Base-by-base conservation (phyloP, 2,888 invertebrate species). In the Chrysina gloriosa region DNA sequence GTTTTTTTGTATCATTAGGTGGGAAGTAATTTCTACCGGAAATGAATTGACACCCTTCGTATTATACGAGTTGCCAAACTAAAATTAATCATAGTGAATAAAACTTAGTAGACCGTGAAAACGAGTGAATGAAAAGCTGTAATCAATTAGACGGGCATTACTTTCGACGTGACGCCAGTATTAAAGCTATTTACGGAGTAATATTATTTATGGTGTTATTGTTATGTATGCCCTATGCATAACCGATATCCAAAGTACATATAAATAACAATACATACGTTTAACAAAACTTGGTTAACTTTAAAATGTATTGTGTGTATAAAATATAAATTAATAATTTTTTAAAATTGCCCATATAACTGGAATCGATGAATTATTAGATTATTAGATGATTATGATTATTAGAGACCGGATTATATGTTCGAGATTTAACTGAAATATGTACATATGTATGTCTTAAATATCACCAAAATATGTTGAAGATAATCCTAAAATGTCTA, bases 51-150 rank as follows among this genome's bases (percentile, higher is more conserved):
- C 9, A 29, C 52, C 29, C 29, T 52, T 48, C 14, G 29, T 29
- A 52, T 9, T 29, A 4, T 14, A 9, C 27, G 14, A 14, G 6
- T 23, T 52, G 29, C 5, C 29, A 29, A 45, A 45, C 16, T 45
- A 21, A 45, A 45, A 45, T 45, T 45, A 21, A 45, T 45, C 45
- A 21, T 45, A 45, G 45, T 21, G 45, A 21, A 45, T 21, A 9
- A 45, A 52, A 52, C 27, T 52, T 52, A 52, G 27, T 52, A 52
- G 27, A 16, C 31, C 52, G 52, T 52, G 29, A 29, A 52, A 52
- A 29, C 29, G 27, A 31, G 16, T 31, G 52, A 52, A 52, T 16
- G 16, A 27, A 29, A 52, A 52, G 29, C 16, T 45, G 19, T 45
- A 21, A 45, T 45, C 45, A 16, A 45, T 45, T 9, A 45, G 45